Evolutionary conservation across 2,797 vertebrate genomes (phyloP).

Genomic region (Knipowitschia caucasica): DNA sequence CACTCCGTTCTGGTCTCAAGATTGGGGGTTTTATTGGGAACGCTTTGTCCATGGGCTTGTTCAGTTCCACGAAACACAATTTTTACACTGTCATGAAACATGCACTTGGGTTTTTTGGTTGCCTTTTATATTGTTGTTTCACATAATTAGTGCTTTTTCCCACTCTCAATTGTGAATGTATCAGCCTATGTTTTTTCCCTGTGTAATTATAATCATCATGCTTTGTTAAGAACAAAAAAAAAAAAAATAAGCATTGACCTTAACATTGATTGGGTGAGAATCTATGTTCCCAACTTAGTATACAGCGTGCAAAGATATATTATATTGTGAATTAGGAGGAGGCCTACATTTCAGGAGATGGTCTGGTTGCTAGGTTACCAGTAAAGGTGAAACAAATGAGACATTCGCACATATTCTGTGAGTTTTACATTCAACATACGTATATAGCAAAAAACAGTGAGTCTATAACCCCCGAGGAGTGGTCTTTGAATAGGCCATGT

Average conservation of each 20-base stretch:
- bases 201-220: too few relatives aligned
- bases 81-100: neutral
- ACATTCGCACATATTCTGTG: neutral
- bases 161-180: too few relatives aligned
- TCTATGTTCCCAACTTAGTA: neutral
- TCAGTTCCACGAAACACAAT: neutral
- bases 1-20: slow-evolving; percentile 7
- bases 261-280: too few relatives aligned
- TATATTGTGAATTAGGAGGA: neutral
- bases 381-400: neutral
- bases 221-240: too few relatives aligned
- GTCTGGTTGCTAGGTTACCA: slow-evolving; percentile 21
- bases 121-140: too few relatives aligned
- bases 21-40: slow-evolving; percentile 24
- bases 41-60: slow-evolving; percentile 17
- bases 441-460: neutral
- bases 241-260: too few relatives aligned
- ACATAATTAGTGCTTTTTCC: slow-evolving; percentile 30
- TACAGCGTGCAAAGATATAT: neutral
- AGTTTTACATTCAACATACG: slow-evolving; percentile 5
- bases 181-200: too few relatives aligned
- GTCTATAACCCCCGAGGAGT: neutral
- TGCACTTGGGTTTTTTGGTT: neutral
- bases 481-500: slow-evolving; percentile 1
- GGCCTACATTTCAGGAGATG: neutral